Evolutionary conservation across 2,888 invertebrate species (phyloP).

Genomic region (Tenthredo distinguenda): DNA sequence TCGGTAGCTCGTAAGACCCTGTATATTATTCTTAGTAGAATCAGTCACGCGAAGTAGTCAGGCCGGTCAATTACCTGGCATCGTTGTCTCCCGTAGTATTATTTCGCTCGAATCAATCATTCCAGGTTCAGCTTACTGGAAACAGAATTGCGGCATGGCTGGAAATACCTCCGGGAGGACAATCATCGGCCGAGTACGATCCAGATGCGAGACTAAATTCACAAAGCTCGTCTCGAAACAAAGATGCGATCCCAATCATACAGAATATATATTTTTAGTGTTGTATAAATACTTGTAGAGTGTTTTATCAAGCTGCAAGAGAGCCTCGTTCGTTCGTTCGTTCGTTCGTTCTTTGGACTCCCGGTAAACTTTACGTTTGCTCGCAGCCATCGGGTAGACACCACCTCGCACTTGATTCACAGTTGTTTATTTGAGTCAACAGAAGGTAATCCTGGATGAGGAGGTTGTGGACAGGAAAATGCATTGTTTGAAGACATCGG

Average conservation of each 20-base stretch:
- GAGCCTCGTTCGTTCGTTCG: background rate
- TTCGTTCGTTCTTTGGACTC: background rate
- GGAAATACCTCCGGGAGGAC: background rate
- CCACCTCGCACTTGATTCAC: background rate
- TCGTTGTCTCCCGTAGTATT: slow-evolving; percentile 30
- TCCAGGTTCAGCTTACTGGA: background rate
- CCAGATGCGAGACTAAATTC: background rate
- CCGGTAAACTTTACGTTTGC: background rate
- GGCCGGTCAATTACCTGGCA: slow-evolving; percentile 29
- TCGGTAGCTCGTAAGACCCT: background rate
- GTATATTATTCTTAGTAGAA: slow-evolving; percentile 33
- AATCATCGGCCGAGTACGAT: background rate
- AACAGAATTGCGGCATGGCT: background rate
- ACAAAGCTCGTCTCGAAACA: background rate
- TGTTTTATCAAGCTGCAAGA: background rate
- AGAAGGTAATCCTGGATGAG: slow-evolving; percentile 25
- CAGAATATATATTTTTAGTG: background rate
- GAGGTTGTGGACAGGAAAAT: slow-evolving; percentile 26
- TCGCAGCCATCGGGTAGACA: background rate
- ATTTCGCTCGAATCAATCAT: slow-evolving; percentile 41
- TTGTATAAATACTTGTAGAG: background rate
- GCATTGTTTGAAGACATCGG: slow-evolving; percentile 43
- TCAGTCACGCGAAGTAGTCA: slow-evolving; percentile 42
- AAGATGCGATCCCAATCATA: background rate
- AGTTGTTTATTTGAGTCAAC: slow-evolving; percentile 21